These are phyloP conservation scores for Zeuzera pyrina DNA, from an alignment of 2,888 invertebrate species.

Conservation along the genomic window DNA sequence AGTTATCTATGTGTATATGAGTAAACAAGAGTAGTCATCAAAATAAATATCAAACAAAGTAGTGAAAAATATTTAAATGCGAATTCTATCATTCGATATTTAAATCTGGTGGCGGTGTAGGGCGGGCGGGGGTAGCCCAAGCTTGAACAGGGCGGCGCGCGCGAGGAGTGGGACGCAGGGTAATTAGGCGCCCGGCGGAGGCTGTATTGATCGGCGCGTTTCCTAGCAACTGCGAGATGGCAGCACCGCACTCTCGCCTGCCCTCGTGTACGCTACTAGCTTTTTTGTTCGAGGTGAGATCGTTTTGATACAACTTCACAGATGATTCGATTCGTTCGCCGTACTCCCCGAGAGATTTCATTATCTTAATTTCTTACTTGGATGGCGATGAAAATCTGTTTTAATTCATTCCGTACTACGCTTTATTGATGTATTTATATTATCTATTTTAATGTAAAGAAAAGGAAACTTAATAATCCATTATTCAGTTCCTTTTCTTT, in stretches of 20 bases:
- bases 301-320: constrained; percentile 62
- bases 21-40: constrained; percentile 37
- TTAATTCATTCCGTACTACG: neutral
- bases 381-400: neutral
- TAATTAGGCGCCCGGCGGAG: constrained; percentile 69
- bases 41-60: constrained; percentile 56
- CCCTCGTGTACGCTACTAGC: constrained; percentile 46
- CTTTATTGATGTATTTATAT: neutral
- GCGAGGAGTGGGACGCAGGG: constrained; percentile 19
- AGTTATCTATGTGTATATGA: too few species aligned
- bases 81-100: constrained; percentile 72
- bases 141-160: constrained; percentile 19
- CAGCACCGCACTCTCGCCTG: constrained; percentile 53
- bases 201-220: constrained; percentile 69
- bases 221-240: constrained; percentile 70
- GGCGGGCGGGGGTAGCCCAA: constrained; percentile 29
- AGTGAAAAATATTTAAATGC: constrained; percentile 60
- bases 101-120: constrained; percentile 52
- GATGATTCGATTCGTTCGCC: constrained; percentile 50
- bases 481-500: too few species aligned
- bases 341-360: constrained; percentile 18
- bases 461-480: neutral
- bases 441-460: neutral
- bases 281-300: constrained; percentile 68
- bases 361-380: neutral